Evolutionary conservation across 1,140 invertebrate species (phyloP), one percentile per base, ranked within the genome.

Genomic region (Popillia japonica): DNA sequence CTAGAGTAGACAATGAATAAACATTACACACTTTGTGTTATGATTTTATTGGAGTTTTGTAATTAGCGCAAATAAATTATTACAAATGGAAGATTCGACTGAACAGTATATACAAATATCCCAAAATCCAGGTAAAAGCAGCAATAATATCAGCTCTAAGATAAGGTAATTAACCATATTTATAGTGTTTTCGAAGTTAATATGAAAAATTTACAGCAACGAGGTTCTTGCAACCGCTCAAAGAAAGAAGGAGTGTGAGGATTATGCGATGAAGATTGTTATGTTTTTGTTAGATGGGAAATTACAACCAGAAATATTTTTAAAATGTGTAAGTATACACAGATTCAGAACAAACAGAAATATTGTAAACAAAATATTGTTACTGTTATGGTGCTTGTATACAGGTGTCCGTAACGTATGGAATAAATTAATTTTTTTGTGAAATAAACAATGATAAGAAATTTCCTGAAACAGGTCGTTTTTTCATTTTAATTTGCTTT

Each of bases 251-350:
- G 81, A 84, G 81, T 83, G 83, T 77, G 83, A 86, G 23, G 75
- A 76, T 17, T 77, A 81, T 79, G 84, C 85, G 22, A 79, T 85
- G 74, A 84, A 82, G 80, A 83, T 86, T 74, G 83, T 86, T 8
- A 81, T 85, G 55, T 85, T 86, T 78, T 81, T 83, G 34, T 84
- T 86, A 72, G 84, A 85, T 78, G 84, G 84, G 27, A 85, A 83
- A 78, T 72, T 86, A 48, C 72, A 80, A 76, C 80, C 84, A 42
- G 82, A 85, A 82, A 79, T 83, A 8, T 85, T 86, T 77, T 78
- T 83, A 74, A 83, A 75, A 82, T 85, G 85, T 81, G 83, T 86
- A 82, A 83, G 84, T 79, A 0, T 34, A 55, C 6, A n/a, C 0
- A 17, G 42, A 44, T 68, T 68, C 3, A n/a, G 59, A 34, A 34